Conservation (phyloP, 2,797 vertebrate genomes). For the Borostomias antarcticus region DNA sequence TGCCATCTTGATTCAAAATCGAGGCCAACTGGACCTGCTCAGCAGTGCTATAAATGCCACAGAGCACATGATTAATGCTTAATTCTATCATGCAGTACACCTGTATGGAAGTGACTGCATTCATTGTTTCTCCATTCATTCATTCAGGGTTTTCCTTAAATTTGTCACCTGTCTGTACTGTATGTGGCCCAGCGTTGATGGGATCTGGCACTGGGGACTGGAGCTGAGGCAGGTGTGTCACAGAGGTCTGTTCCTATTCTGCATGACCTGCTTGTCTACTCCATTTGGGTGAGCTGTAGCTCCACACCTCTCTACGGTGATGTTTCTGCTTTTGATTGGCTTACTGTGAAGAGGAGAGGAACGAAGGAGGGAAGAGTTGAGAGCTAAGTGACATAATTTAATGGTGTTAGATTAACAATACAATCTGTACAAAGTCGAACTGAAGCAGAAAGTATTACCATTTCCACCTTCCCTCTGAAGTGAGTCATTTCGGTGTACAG, state of each 20-base stretch:
- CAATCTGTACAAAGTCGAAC: slow-evolving; percentile 45
- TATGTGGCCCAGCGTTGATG: slow-evolving; percentile 30
- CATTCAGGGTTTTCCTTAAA: too few relatives aligned
- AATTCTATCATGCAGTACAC: too few relatives aligned
- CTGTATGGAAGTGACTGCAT: too few relatives aligned
- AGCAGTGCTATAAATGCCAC: too few relatives aligned
- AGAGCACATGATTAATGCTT: too few relatives aligned
- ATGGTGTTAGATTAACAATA: slow-evolving; percentile 49
- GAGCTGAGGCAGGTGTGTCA: slow-evolving; percentile 29
- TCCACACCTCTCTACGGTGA: background rate
- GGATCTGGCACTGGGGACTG: slow-evolving; percentile 19
- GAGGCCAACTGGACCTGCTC: too few relatives aligned
- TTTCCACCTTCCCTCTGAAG: too few relatives aligned
- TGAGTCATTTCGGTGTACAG: too few relatives aligned
- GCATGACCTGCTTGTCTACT: slow-evolving; percentile 26
- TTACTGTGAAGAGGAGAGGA: slow-evolving; percentile 16
- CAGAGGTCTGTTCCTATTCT: slow-evolving; percentile 28
- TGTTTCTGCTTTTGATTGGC: background rate
- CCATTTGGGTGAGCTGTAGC: slow-evolving; percentile 14
- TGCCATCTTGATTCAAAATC: too few relatives aligned
- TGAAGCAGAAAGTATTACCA: slow-evolving; percentile 28
- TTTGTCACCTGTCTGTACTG: background rate
- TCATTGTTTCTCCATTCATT: too few relatives aligned
- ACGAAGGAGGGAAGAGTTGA: slow-evolving; percentile 7
- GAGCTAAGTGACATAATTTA: slow-evolving; percentile 50